A percentile compares a stretch with the other conserved stretches of the same genome.
These are phyloP conservation scores for Chlamydotis undulata DNA, from an alignment of 2,113 vertebrate species.

Conservation along the genomic window DNA sequence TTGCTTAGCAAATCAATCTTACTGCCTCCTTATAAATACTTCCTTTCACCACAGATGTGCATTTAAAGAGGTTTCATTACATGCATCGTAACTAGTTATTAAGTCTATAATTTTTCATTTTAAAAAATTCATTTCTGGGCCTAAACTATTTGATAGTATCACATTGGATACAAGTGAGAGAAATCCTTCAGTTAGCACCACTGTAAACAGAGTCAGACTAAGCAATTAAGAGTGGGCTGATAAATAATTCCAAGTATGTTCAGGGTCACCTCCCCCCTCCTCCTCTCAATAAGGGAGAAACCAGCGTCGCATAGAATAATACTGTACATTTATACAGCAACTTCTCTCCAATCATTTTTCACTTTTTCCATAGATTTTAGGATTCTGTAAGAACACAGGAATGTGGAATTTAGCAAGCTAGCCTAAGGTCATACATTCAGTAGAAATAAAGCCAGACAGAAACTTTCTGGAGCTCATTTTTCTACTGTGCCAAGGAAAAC, in stretches of 20 bases:
- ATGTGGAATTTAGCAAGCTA: neutral
- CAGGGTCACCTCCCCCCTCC: neutral
- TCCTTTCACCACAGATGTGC: neutral
- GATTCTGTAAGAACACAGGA: constrained; percentile 8
- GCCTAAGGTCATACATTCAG: neutral
- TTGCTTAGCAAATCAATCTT: neutral
- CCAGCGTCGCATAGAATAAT: neutral
- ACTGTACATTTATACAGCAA: neutral
- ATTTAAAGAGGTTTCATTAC: neutral
- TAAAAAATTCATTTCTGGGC: neutral
- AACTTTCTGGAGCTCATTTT: neutral
- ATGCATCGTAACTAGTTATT: neutral
- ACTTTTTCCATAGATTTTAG: neutral
- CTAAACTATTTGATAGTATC: neutral
- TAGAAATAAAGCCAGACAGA: neutral
- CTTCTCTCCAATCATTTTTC: neutral
- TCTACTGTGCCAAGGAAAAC: neutral
- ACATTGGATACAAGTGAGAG: neutral
- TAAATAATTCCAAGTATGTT: constrained; percentile 25
- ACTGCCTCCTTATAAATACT: neutral
- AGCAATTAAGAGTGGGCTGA: neutral
- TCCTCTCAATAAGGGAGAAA: neutral
- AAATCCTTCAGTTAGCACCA: neutral
- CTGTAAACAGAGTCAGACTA: neutral
- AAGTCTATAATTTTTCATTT: neutral